Evolutionary conservation across 30 jellyfish, hydroid and myxozoan species (phyloP).

Genomic region (Aurelia coerulea): DNA sequence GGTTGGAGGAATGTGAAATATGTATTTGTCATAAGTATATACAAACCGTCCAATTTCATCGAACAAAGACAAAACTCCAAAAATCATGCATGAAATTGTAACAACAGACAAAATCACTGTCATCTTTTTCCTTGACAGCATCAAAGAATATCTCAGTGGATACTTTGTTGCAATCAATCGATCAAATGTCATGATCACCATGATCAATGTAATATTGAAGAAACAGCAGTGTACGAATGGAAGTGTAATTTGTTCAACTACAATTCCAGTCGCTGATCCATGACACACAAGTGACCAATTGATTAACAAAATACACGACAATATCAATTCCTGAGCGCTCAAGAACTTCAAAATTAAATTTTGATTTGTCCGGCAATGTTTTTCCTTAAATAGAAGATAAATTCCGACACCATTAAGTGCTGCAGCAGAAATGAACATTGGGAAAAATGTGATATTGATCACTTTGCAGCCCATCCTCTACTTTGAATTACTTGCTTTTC

Average conservation of each 20-base stretch:
- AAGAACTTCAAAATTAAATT: background rate
- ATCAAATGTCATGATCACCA: background rate
- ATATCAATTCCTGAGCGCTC: background rate
- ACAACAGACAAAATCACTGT: background rate
- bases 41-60: no score
- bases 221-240: background rate
- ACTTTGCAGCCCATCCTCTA: no score
- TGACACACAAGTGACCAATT: no score
- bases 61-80: background rate
- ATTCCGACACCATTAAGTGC: background rate
- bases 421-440: background rate
- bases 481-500: no score
- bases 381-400: background rate
- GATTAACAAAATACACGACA: no score
- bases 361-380: background rate
- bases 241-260: no score
- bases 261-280: no score
- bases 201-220: background rate
- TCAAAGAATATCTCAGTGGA: background rate
- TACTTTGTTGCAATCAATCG: background rate
- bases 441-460: no score
- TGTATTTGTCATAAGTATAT: background rate
- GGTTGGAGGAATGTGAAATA: background rate
- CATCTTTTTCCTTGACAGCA: background rate
- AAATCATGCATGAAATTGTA: background rate